Base-by-base conservation (phyloP, 2,113 vertebrate genomes). In the Prietella phreatophila region DNA sequence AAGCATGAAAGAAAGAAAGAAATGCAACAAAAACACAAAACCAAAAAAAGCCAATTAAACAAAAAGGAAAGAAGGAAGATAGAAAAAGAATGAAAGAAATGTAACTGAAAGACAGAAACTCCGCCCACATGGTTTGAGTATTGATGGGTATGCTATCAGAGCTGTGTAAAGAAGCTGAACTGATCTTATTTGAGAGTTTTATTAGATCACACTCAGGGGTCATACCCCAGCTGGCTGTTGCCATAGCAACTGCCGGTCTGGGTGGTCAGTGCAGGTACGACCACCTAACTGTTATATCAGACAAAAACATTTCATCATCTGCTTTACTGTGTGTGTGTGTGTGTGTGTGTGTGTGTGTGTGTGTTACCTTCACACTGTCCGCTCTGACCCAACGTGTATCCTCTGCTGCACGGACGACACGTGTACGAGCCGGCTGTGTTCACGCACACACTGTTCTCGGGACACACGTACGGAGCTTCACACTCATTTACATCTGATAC, bases 401-500 rank as follows among this genome's bases (percentile, higher is more conserved):
- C 97, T 1, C 89, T 93, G 0, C 95, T 94, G 20, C 97, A 97
- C 87, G 95, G 96, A 82, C 95, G 94, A 83, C 97, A 97, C 55
- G 91, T 94, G 92, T 94, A 97, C 1, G 96, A 95, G 8, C 97
- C 97, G 75, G 92, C 1, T 0, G 95, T 96, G 89, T 97, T 97
- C 89, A 96, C 11, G 87, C 96, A 97, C 67, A 93, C 92, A 0
- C 96, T 96, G 56, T 96, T 95, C 22, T 94, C 95, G 0, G 85
- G 73, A 60, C 97, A 97, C 30, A 91, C 88, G 1, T 92, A 91
- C 0, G 95, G 94, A 87, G 93, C 91, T 89, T 94, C 92, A 86
- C 97, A 97, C 91, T 97, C 96, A 71, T 97, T 93, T 85, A 97
- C 93, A 92, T 97, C 97, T 97, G 91, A 39, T 86, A 61, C 6